Evolutionary conservation across 2,797 vertebrate species (phyloP).

Genomic region (Eulemur coronatus): DNA sequence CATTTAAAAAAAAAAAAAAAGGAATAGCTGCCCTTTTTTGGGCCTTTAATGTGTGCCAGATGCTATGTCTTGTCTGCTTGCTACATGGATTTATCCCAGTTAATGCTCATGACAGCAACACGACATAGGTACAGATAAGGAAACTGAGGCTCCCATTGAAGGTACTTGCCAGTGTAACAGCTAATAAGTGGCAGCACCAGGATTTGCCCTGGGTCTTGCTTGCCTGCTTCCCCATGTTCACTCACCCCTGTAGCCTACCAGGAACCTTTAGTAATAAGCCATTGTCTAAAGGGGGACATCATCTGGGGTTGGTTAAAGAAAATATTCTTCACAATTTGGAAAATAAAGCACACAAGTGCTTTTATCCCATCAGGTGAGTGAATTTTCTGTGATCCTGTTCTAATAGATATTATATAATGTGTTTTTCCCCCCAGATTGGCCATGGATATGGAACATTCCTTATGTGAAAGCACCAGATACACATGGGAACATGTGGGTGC

Average conservation of each 20-base stretch:
- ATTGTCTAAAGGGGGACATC: fast-evolving
- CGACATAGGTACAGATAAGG: not conserved
- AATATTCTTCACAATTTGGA: not conserved
- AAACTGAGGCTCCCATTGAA: not conserved
- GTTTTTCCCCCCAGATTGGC: slow-evolving; percentile 88
- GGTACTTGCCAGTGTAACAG: not conserved
- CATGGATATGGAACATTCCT: slow-evolving; percentile 99
- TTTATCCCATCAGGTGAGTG: not conserved
- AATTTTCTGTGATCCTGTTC: not conserved
- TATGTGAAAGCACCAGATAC: slow-evolving; percentile 93
- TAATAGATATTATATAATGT: not conserved
- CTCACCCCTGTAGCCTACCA: not conserved
- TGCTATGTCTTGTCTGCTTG: fast-evolving
- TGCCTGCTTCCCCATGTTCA: not conserved
- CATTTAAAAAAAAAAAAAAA: not conserved
- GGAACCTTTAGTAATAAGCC: not conserved
- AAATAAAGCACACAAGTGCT: not conserved
- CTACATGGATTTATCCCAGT: not conserved
- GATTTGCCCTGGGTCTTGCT: fast-evolving
- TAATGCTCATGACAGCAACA: not conserved
- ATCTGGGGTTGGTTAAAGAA: not conserved
- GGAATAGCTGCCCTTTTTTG: not conserved
- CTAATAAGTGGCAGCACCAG: not conserved
- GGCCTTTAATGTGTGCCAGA: fast-evolving
- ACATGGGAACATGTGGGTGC: slow-evolving; percentile 94